A percentile compares a stretch with the other conserved stretches of the same genome.
Conservation (phyloP, 1,140 invertebrate genomes). For the Ridgeia piscesae region DNA sequence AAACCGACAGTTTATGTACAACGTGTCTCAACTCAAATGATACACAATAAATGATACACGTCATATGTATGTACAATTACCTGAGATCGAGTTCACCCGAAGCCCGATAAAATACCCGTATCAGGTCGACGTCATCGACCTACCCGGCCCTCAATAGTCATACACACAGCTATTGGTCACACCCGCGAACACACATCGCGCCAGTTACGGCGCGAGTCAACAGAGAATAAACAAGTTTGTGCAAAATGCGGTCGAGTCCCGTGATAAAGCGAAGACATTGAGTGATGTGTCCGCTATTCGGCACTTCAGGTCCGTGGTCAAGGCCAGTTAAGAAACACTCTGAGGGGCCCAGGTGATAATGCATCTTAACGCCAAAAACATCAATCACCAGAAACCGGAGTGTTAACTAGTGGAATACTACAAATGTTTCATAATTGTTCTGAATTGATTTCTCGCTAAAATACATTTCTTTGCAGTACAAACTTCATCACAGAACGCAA, state of each 20-base stretch:
- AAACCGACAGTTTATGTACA: background rate
- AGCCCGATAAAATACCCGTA: constrained; percentile 2
- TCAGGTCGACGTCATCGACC: background rate
- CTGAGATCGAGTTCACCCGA: background rate
- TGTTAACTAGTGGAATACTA: background rate
- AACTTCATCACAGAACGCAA: background rate
- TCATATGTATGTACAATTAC: constrained; percentile 6
- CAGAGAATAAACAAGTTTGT: background rate
- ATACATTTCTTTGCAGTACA: background rate
- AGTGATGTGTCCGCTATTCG: background rate
- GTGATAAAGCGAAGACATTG: background rate
- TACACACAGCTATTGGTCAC: background rate
- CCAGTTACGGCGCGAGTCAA: background rate
- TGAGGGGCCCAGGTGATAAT: background rate
- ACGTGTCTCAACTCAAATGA: constrained; percentile 5
- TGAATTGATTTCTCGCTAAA: background rate
- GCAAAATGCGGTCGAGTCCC: background rate
- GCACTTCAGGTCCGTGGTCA: background rate
- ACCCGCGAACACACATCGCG: background rate
- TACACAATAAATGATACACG: background rate
- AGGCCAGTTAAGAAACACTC: background rate
- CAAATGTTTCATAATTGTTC: background rate
- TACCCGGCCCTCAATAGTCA: background rate
- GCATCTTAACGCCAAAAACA: background rate
- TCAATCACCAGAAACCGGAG: background rate